Base-by-base conservation (phyloP, 2,113 vertebrate genomes). In the Labeo rohita region DNA sequence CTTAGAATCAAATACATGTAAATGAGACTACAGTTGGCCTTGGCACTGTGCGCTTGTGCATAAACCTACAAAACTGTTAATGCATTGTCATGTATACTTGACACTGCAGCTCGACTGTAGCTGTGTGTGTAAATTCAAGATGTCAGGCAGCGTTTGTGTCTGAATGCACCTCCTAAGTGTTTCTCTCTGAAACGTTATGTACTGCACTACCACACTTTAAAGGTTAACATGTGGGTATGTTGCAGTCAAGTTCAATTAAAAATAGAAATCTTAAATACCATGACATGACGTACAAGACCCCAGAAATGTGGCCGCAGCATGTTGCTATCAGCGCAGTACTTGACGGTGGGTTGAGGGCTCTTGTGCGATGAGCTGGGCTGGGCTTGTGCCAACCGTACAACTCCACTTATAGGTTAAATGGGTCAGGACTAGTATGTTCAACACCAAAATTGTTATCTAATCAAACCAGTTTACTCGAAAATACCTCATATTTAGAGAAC, bases 241-340 rank as follows among this genome's bases (percentile, higher is more conserved):
- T 75, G 73, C n/a, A 11, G 13, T 13, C 10, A 11, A 74, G 43
- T 23, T 74, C 45, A 75, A 50, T 75, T 75, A 28, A 75, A 75
- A 75, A 75, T 75, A 75, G 73, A 75, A 49, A 23, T 75, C 11
- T 49, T 75, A 50, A 50, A 75, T 75, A 75, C 45, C 72, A 75
- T 75, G 47, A 74, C 73, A 50, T 75, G 72, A 75, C 73, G 18
- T 21, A 45, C 56, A 61, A 8, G 56, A n/a, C 9, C 68, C 16
- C 36, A 72, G 68, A 43, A 43, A 43, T 72, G 68, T 72, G 68
- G 16, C 68, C 4, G 21, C 43, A 74, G 21, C 21, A 8, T 74
- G 72, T 49, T 13, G 45, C 45, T 50, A 75, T 75, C 73, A 75
- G 73, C 6, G 3, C 45, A 28, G 73, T 75, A 23, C 73, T 75